Conservation (phyloP, 2,113 vertebrate species). For the Heloderma charlesbogerti region DNA sequence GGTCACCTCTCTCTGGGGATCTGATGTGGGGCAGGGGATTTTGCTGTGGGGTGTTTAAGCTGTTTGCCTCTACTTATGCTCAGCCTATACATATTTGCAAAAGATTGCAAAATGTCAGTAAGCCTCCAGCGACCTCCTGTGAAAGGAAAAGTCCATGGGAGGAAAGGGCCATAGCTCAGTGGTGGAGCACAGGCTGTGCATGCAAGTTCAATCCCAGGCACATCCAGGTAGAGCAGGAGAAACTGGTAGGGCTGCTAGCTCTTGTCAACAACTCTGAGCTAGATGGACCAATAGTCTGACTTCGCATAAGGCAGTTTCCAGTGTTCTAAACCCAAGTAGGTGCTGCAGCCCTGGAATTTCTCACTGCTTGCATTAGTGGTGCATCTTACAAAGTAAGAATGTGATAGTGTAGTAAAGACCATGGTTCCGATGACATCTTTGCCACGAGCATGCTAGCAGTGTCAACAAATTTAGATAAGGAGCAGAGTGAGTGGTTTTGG, state of each 20-base stretch:
- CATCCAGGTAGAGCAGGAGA: no score
- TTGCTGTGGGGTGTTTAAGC: neutral
- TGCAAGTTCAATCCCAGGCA: no score
- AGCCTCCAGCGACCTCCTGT: neutral
- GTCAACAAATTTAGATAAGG: neutral
- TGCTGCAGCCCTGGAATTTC: neutral
- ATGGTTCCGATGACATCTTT: neutral
- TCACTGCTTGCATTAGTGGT: neutral
- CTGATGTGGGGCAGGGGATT: neutral
- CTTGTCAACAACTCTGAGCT: no score
- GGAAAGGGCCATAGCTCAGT: no score
- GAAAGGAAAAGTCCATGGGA: neutral
- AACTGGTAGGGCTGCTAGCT: no score
- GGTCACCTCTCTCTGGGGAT: neutral
- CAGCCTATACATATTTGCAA: no score
- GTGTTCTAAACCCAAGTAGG: neutral
- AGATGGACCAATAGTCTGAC: no score
- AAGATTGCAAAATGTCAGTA: no score
- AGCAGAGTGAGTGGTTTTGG: no score
- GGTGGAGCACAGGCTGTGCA: no score
- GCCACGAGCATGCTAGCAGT: neutral
- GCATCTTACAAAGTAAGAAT: neutral
- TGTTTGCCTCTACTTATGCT: neutral
- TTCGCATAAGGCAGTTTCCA: no score
- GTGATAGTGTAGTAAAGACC: neutral